Base-by-base conservation (phyloP, 1,140 invertebrate genomes). In the Drosophila subobscura region DNA sequence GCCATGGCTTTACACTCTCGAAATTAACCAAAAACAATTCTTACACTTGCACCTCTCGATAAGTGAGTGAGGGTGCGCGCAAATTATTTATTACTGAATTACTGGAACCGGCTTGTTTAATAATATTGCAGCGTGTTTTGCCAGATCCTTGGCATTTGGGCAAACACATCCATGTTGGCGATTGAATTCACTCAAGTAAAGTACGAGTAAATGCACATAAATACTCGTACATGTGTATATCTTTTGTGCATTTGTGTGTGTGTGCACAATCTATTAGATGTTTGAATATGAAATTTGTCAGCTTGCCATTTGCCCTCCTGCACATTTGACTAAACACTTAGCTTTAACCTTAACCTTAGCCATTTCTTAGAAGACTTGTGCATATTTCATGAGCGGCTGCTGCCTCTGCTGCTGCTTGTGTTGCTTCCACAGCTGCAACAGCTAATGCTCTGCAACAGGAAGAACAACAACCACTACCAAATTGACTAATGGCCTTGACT, bases 401-500 rank as follows among this genome's bases (percentile, higher is more conserved):
- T 23, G 50, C 52, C 45, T 5, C 10, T 53, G 50, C 14, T 29
- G 45, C 53, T 50, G 42, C 29, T 29, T 41, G 40, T 52, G 46
- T 57, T 25, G 49, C 27, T 55, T 22, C 10, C 51, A 12, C 49
- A 47, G 41, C n/a, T 53, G 50, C 49, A 66, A 29, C 27, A 52
- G 54, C 67, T 77, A 67, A 77, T 79, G 63, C 70, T 42, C 49
- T 67, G 67, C 63, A 75, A 68, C 58, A 77, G 50, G 40, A 71
- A 55, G 27, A 65, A 46, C 50, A 70, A 58, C 37, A 63, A 60
- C 47, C 58, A 55, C 25, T 64, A 60, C 42, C 72, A 71, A 86
- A 76, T 85, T 84, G 79, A 84, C 80, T 84, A 84, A 84, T 84
- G 79, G 65, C 75, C 59, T 55, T 85, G 76, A 76, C 72, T 70